Evolutionary conservation across 2,113 vertebrate species (phyloP), one percentile per base, ranked within the genome.

Genomic region (Oreocharis arfaki): DNA sequence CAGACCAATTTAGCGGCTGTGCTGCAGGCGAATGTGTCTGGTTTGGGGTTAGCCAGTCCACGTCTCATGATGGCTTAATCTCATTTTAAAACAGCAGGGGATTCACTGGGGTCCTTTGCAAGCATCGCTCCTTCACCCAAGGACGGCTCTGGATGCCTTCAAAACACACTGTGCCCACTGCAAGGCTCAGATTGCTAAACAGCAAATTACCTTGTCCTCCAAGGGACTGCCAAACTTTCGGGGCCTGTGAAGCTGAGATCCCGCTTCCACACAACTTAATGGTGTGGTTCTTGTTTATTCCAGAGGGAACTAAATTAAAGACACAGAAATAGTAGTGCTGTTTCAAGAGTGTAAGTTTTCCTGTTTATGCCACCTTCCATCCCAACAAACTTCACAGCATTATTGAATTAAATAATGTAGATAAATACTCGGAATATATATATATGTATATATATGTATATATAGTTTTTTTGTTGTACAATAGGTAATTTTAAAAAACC

Each of bases 1-100:
- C 95, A 95, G 69, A 89, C 33, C 84, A 73, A 86, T 93, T 95
- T 88, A 92, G 93, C 11, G 42, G 87, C 77, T 35, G 68, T 6
- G 13, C 83, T 80, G 77, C 71, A 53, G 88, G 87, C 87, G 27
- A 87, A 53, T 2, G 80, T 9, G 77, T 69, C 89, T 94, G 81
- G 81, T 74, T 79, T 64, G 26, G 75, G 82, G 78, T 67, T 69
- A 73, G 90, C 82, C 87, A 70, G 75, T 64, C 84, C 85, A 3
- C 44, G 28, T 65, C 80, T 61, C 78, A 69, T 88, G 86, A 88
- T 84, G 91, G 89, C 77, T 95, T 95, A 94, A 96, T 95, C 84
- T 84, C 69, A 68, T 92, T 96, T 94, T 41, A 23, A 60, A 90
- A 42, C 91, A 68, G 93, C 88, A 16, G 91, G 89, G 81, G 53